A percentile compares a stretch with the other conserved stretches of the same genome.
Conservation (phyloP, 1,140 invertebrate species). For the Chrysoperla carnea region DNA sequence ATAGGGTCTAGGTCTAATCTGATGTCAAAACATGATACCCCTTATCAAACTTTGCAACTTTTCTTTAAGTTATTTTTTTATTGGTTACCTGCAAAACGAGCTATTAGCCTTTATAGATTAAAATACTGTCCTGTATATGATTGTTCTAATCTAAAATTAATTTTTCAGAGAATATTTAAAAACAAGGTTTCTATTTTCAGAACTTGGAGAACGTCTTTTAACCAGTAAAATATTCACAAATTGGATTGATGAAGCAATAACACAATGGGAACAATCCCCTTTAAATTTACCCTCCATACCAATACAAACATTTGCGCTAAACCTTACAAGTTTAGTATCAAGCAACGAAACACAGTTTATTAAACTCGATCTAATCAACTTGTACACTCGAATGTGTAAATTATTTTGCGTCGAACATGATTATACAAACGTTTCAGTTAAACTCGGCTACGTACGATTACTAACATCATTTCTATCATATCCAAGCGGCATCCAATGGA, state of each 20-base stretch:
- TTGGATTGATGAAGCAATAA: conserved; percentile 9
- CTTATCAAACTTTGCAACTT: no score
- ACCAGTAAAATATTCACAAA: conserved; percentile 8
- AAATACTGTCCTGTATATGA: no score
- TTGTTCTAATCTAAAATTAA: no score
- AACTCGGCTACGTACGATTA: conserved; percentile 37
- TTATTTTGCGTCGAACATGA: conserved; percentile 17
- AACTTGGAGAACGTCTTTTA: conserved; percentile 2
- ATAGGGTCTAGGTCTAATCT: no score
- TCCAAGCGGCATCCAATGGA: conserved; percentile 31
- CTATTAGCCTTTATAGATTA: no score
- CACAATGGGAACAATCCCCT: conserved; percentile 9
- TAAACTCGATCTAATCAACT: conserved; percentile 15
- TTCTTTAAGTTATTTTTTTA: no score
- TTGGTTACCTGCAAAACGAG: no score
- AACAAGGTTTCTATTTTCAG: no score
- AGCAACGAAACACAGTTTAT: conserved; percentile 22
- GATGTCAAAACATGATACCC: no score
- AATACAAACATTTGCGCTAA: conserved; percentile 25
- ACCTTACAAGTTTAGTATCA: conserved; percentile 25
- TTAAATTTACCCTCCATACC: conserved; percentile 18
- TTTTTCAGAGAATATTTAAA: no score
- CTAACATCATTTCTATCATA: conserved; percentile 30
- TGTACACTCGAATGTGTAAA: conserved; percentile 21
- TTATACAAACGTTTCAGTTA: conserved; percentile 29